Percentiles rank a stretch among this genome's conserved stretches.
These are phyloP conservation scores for Sorex araneus DNA, from an alignment of 2,113 vertebrate species.

Conservation along the genomic window DNA sequence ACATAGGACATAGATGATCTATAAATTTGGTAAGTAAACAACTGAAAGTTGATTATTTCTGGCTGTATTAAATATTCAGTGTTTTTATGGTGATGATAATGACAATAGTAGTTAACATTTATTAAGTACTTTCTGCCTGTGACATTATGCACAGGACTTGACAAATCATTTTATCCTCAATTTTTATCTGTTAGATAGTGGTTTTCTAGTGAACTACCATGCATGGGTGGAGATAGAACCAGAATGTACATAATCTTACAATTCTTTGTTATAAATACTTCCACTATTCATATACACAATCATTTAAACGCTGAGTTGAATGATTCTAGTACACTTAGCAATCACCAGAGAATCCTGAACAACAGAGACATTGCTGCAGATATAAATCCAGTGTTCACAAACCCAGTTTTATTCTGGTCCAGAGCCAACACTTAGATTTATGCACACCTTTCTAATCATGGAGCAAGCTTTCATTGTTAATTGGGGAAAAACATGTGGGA, in stretches of 20 bases:
- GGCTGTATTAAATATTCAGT: too few species aligned
- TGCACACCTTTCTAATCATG: background rate
- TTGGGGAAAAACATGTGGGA: background rate
- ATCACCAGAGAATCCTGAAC: background rate
- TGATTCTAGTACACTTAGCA: background rate
- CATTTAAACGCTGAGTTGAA: slow-evolving; percentile 8
- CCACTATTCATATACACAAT: background rate
- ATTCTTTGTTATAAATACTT: slow-evolving; percentile 1
- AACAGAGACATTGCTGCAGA: background rate
- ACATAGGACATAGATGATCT: background rate
- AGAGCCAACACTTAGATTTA: background rate
- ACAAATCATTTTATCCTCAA: slow-evolving; percentile 17
- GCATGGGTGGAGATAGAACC: background rate
- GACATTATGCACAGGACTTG: background rate
- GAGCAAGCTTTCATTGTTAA: background rate
- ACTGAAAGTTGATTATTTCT: background rate
- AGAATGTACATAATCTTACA: background rate
- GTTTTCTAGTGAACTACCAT: background rate
- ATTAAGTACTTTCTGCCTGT: background rate
- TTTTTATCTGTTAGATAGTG: background rate
- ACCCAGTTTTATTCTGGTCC: background rate
- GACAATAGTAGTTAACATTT: background rate
- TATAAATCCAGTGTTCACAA: background rate
- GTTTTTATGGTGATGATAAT: background rate
- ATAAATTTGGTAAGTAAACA: background rate